Conservation (phyloP, 2,888 invertebrate species). For the Exephanes ischioxanthus region DNA sequence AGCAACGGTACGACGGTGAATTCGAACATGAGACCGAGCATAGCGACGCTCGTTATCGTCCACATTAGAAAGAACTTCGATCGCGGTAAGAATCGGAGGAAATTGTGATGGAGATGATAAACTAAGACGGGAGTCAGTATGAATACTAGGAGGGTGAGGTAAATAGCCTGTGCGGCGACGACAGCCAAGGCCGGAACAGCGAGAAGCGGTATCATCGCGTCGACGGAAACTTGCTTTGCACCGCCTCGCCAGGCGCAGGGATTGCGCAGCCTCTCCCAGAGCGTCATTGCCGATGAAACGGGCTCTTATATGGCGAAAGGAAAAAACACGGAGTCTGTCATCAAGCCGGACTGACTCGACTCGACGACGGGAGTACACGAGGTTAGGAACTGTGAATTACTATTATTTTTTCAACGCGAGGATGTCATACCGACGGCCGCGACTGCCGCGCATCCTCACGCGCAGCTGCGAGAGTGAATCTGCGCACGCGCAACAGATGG, state of each 20-base stretch:
- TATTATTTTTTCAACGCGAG: background rate
- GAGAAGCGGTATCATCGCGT: constrained; percentile 82
- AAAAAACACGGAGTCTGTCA: constrained; percentile 13
- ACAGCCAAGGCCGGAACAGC: constrained; percentile 80
- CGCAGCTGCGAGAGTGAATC: background rate
- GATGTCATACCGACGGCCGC: background rate
- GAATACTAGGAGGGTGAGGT: constrained; percentile 81
- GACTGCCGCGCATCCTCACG: background rate
- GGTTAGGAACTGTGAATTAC: constrained; percentile 57
- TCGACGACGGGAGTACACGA: background rate
- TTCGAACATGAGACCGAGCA: constrained; percentile 90
- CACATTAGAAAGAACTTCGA: constrained; percentile 92
- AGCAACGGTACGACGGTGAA: constrained; percentile 89
- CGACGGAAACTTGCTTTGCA: constrained; percentile 82
- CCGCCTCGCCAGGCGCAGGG: constrained; percentile 80
- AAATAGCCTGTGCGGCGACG: constrained; percentile 81
- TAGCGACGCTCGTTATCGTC: constrained; percentile 89
- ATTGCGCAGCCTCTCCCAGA: constrained; percentile 76
- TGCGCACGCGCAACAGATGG: background rate
- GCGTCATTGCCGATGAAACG: constrained; percentile 73
- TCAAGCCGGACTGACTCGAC: background rate
- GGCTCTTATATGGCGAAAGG: constrained; percentile 4
- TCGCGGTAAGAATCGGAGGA: constrained; percentile 83
- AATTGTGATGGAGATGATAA: constrained; percentile 82
- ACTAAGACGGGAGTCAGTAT: constrained; percentile 80